Evolutionary conservation across 2,888 invertebrate species (phyloP).

Genomic region (Diplazon laetatorius): DNA sequence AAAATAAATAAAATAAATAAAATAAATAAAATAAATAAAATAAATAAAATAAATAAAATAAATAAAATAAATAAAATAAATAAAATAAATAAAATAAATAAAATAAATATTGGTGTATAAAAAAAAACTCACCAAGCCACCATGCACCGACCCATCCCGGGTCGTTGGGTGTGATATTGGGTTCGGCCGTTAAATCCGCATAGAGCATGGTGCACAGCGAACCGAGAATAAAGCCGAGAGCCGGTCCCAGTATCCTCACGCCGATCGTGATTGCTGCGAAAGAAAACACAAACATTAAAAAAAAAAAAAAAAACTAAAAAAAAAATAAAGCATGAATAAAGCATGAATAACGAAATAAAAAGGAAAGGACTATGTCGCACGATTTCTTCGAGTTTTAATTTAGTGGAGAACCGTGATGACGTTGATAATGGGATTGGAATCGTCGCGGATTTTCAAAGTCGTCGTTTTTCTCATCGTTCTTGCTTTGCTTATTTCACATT

Average conservation of each 20-base stretch:
- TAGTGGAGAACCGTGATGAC: slow-evolving; percentile 21
- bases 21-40: no score
- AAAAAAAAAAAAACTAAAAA: neutral
- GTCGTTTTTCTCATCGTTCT: neutral
- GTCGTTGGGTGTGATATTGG: slow-evolving; percentile 90
- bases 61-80: no score
- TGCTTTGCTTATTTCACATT: slow-evolving; percentile 8
- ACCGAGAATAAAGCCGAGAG: slow-evolving; percentile 94
- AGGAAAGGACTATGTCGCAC: neutral
- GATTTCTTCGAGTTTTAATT: slow-evolving; percentile 22
- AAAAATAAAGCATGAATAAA: neutral
- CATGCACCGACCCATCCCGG: slow-evolving; percentile 98
- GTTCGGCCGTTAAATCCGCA: slow-evolving; percentile 90
- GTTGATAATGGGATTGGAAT: neutral
- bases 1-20: no score
- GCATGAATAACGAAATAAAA: neutral
- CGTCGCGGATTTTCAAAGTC: neutral
- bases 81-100: slow-evolving; percentile 16
- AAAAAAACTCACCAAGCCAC: slow-evolving; percentile 92
- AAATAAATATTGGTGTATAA: neutral
- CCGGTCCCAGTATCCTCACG: slow-evolving; percentile 94
- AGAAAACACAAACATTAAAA: neutral
- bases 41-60: no score
- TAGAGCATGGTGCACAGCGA: slow-evolving; percentile 94
- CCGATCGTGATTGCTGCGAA: slow-evolving; percentile 94